phyloP scores from a whole-genome alignment of 2,797 vertebrate species.

The Hydrolagus colliei region DNA sequence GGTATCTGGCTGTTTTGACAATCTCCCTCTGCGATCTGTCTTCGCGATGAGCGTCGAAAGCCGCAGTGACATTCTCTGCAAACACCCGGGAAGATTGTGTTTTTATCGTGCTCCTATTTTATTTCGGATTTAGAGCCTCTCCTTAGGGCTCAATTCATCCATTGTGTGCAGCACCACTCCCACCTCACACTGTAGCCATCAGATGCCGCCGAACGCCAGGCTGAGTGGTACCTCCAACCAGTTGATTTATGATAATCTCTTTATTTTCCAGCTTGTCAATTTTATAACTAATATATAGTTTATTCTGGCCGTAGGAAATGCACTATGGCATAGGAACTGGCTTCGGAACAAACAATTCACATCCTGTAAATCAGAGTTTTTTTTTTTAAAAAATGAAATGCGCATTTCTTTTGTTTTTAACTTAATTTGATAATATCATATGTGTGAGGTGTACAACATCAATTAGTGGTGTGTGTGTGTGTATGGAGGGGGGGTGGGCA shows the following conservation, averaged over 20 bases:
- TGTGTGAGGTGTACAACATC: neutral
- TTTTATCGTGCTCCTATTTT: neutral
- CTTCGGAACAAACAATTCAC: neutral
- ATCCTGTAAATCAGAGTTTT: neutral
- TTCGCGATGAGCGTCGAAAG: neutral
- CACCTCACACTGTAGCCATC: neutral
- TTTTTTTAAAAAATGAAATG: neutral
- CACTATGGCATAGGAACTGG: neutral
- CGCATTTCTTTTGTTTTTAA: neutral
- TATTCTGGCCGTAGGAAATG: neutral
- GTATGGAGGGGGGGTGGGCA: neutral
- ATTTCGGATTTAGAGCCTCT: neutral
- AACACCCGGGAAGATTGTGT: neutral
- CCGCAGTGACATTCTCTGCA: too few relatives aligned
- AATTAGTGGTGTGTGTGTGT: neutral
- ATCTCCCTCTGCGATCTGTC: neutral
- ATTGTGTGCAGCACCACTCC: neutral
- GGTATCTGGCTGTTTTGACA: neutral
- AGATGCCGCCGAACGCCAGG: neutral
- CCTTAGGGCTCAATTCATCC: neutral
- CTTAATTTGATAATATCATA: neutral
- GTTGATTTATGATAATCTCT: constrained; percentile 12
- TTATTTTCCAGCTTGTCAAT: neutral
- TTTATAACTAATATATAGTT: constrained; percentile 1
- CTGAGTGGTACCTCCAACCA: neutral